Percentiles rank a stretch among this genome's conserved stretches.
These are phyloP conservation scores for Tipula helvola DNA, from an alignment of 2,888 invertebrate genomes.

Conservation along the genomic window DNA sequence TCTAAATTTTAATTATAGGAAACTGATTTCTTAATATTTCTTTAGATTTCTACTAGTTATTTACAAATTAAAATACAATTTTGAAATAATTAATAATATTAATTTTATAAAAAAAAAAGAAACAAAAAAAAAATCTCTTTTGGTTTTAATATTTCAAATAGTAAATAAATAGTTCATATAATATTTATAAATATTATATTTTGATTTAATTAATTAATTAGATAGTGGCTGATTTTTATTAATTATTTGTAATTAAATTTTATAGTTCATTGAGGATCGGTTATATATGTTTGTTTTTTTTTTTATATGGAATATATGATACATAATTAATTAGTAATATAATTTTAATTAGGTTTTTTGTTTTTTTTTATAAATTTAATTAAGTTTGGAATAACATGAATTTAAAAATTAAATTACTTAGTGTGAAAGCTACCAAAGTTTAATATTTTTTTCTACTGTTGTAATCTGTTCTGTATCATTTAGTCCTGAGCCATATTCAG, in stretches of 20 bases:
- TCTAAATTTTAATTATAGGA: neutral
- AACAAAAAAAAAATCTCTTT: neutral
- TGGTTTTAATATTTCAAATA: neutral
- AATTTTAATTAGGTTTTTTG: neutral
- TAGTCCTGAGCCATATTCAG: neutral
- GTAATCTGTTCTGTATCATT: neutral
- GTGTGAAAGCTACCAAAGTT: constrained; percentile 4
- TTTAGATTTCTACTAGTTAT: neutral
- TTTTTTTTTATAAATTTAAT: neutral
- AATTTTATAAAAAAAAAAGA: neutral
- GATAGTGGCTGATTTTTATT: neutral
- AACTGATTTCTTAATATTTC: neutral
- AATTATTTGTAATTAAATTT: neutral
- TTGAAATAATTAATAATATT: neutral
- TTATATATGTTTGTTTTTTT: neutral
- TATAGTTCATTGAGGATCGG: neutral
- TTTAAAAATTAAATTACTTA: neutral
- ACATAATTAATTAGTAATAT: neutral
- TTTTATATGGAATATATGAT: neutral
- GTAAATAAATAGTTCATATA: neutral
- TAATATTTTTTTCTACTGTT: neutral
- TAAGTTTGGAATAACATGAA: neutral
- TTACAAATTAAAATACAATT: neutral
- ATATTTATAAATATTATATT: neutral
- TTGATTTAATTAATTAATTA: neutral